phyloP scores from a whole-genome alignment of 2,888 invertebrate species.

The Chaitophorus viminalis region DNA sequence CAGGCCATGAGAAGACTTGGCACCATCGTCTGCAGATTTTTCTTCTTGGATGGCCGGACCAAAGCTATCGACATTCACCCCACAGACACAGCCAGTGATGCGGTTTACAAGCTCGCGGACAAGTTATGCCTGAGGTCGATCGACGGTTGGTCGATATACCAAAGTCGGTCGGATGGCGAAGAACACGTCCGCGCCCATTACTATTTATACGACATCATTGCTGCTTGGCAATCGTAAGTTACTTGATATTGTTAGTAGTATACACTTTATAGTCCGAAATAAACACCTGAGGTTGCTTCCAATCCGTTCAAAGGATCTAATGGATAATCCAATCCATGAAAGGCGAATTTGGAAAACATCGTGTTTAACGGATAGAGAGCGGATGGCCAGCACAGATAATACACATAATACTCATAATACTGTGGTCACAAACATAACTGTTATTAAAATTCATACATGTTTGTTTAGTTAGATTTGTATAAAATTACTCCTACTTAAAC shows the following conservation, averaged over 20 bases:
- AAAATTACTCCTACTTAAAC: too few relatives aligned
- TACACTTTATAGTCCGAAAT: too few relatives aligned
- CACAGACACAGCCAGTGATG: slow-evolving; percentile 91
- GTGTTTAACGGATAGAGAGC: too few relatives aligned
- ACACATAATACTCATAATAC: too few relatives aligned
- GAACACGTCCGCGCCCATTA: slow-evolving; percentile 91
- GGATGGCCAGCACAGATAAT: too few relatives aligned
- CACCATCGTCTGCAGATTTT: slow-evolving; percentile 92
- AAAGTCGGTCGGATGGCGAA: slow-evolving; percentile 86
- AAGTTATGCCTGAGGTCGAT: slow-evolving; percentile 84
- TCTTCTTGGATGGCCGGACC: slow-evolving; percentile 93
- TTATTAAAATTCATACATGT: too few relatives aligned
- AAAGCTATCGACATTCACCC: slow-evolving; percentile 96
- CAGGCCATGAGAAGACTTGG: slow-evolving; percentile 90
- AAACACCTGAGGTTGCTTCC: too few relatives aligned
- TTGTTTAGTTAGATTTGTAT: too few relatives aligned
- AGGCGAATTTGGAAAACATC: too few relatives aligned
- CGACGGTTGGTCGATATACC: slow-evolving; percentile 95
- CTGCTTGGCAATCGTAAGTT: slow-evolving; percentile 90
- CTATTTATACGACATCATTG: slow-evolving; percentile 92
- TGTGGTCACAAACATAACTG: too few relatives aligned
- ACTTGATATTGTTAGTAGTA: not conserved
- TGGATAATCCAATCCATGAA: too few relatives aligned
- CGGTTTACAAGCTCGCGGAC: slow-evolving; percentile 87
- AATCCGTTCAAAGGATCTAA: too few relatives aligned